phyloP scores from a whole-genome alignment of 1,140 invertebrate genomes.

The Venturia canescens region DNA sequence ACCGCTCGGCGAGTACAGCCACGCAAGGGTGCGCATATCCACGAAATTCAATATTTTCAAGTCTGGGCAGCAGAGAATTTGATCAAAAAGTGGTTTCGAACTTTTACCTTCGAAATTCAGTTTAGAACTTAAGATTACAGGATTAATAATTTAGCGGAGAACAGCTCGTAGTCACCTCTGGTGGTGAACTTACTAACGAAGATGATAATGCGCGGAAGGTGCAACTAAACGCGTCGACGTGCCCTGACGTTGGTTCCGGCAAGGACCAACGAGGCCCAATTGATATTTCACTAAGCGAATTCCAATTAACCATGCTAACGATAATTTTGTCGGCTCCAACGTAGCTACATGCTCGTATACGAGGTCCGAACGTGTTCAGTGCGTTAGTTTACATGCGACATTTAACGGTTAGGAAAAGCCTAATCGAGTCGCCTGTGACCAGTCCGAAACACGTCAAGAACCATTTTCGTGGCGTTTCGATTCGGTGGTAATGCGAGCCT shows the following conservation, averaged over 20 bases:
- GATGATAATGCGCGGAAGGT: neutral
- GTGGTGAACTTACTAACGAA: neutral
- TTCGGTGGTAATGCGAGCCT: too few species aligned
- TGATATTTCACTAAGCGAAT: slow-evolving; percentile 51
- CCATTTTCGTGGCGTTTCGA: neutral
- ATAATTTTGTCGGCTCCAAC: slow-evolving; percentile 54
- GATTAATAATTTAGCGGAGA: too few species aligned
- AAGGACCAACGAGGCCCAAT: slow-evolving; percentile 46
- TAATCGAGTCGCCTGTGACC: neutral
- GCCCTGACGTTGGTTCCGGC: neutral
- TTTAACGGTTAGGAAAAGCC: neutral
- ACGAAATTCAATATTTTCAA: too few species aligned
- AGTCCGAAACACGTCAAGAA: neutral
- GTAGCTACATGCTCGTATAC: neutral
- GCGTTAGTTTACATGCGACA: slow-evolving; percentile 2
- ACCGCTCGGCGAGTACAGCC: too few species aligned
- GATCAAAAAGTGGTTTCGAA: neutral
- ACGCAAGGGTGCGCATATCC: too few species aligned
- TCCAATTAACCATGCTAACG: slow-evolving; percentile 52
- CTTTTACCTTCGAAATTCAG: too few species aligned
- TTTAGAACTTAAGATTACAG: too few species aligned
- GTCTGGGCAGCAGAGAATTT: too few species aligned
- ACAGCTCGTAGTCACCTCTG: neutral
- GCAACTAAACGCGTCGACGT: neutral
- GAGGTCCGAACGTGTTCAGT: slow-evolving; percentile 45